Evolutionary conservation across 2,888 invertebrate species (phyloP).

Genomic region (Myopa tessellatipennis): DNA sequence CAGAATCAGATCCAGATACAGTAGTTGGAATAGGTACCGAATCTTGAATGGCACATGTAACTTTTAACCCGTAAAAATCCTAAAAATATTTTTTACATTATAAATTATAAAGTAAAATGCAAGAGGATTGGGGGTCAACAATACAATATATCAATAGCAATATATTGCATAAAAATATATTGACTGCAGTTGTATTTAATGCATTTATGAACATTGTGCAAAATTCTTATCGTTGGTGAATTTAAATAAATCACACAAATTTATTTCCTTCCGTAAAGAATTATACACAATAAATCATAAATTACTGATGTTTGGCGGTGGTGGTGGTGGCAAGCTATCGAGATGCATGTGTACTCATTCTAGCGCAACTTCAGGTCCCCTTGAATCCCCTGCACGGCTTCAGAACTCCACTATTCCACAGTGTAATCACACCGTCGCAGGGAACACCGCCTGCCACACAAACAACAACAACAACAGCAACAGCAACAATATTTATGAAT

Average conservation of each 20-base stretch:
- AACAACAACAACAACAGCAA: too few species aligned
- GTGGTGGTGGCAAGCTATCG: background rate
- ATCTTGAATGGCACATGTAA: too few species aligned
- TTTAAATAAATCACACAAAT: conserved; percentile 34
- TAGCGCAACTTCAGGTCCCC: background rate
- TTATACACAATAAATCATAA: conserved; percentile 30
- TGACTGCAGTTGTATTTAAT: background rate
- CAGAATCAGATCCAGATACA: too few species aligned
- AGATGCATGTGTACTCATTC: too few species aligned
- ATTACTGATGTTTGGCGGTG: background rate
- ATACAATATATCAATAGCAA: background rate
- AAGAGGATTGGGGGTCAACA: too few species aligned
- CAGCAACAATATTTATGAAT: too few species aligned
- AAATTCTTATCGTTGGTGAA: conserved; percentile 8
- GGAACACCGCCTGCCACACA: background rate
- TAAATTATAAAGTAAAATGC: too few species aligned
- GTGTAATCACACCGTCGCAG: background rate
- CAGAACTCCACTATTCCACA: background rate
- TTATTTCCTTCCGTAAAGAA: conserved; percentile 32
- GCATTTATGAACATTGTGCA: background rate
- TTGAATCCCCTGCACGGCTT: background rate
- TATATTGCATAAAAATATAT: background rate
- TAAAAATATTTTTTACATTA: too few species aligned
- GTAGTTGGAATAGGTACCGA: too few species aligned
- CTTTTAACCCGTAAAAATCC: too few species aligned